Conservation (phyloP, 2,888 invertebrate species). For the Megaustenia siamemsis region DNA sequence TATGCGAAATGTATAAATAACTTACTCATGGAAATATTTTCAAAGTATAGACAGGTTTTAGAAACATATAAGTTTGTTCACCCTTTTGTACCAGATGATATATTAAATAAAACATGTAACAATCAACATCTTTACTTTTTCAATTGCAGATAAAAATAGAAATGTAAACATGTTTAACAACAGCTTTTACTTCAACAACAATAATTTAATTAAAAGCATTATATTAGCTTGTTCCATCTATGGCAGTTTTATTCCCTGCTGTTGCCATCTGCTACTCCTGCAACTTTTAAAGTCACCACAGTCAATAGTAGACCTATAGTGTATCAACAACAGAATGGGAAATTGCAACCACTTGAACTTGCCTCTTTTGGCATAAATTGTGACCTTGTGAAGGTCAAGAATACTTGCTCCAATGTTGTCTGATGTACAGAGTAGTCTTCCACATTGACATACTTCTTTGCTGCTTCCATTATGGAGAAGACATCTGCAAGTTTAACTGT, state of each 20-base stretch:
- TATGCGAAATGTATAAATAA: no score
- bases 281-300: not conserved
- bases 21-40: no score
- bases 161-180: no score
- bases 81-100: no score
- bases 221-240: no score
- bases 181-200: no score
- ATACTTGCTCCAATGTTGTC: constrained; percentile 80
- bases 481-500: constrained; percentile 76
- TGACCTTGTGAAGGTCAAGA: constrained; percentile 81
- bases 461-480: constrained; percentile 78
- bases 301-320: constrained; percentile 45
- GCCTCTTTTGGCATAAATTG: constrained; percentile 67
- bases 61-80: no score
- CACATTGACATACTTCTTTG: constrained; percentile 70
- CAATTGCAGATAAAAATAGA: no score
- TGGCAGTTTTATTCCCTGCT: not conserved
- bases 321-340: constrained; percentile 56
- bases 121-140: no score
- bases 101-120: not conserved
- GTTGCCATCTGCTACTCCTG: not conserved
- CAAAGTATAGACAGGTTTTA: no score
- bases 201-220: no score
- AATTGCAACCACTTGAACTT: not conserved
- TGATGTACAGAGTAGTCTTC: constrained; percentile 79